Evolutionary conservation across 37 sponge, comb jelly and placozoan species (phyloP), one percentile per base, ranked within the genome.

Genomic region (Diacarnus erythraeanus): DNA sequence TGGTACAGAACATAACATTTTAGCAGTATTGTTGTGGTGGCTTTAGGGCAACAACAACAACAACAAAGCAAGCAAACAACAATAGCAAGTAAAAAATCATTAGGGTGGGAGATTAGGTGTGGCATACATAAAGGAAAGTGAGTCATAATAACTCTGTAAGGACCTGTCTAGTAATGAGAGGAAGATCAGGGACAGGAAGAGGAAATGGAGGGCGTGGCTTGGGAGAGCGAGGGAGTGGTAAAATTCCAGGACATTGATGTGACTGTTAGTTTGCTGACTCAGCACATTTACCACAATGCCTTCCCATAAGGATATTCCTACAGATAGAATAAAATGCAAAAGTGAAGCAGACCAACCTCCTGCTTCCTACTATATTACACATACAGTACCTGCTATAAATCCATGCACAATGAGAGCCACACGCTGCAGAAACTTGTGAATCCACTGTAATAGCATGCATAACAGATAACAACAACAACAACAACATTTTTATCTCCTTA

Each of bases 281-380:
- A 91, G 78, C 4, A 83, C 65, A 56, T 73, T 71, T 33, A 44
- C 35, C 23, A 86, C 69, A 26, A 86, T 81, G 25, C 77, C 72
- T 22, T 91, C 87, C 91, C 87, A 81, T 42, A 91, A 79, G 0
- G 91, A 82, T 31, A 91, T 29, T 3, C 91, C 91, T 75, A 74
- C n/a, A n/a, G n/a, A n/a, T n/a, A n/a, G n/a, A n/a, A n/a, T n/a
- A n/a, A n/a, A n/a, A n/a, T n/a, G n/a, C n/a, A n/a, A n/a, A n/a
- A n/a, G n/a, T n/a, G n/a, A n/a, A n/a, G n/a, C n/a, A n/a, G n/a
- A n/a, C n/a, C n/a, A n/a, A n/a, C 12, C 51, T 47, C 12, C 6
- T 6, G 31, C 31, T 20, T 18, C 15, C 9, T 5, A 18, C 27
- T 74, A 26, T 29, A 25, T 25, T 2, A 72, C 2, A 29, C 9